Conservation (phyloP, 2,797 vertebrate species). For the Cottoperca gobio region DNA sequence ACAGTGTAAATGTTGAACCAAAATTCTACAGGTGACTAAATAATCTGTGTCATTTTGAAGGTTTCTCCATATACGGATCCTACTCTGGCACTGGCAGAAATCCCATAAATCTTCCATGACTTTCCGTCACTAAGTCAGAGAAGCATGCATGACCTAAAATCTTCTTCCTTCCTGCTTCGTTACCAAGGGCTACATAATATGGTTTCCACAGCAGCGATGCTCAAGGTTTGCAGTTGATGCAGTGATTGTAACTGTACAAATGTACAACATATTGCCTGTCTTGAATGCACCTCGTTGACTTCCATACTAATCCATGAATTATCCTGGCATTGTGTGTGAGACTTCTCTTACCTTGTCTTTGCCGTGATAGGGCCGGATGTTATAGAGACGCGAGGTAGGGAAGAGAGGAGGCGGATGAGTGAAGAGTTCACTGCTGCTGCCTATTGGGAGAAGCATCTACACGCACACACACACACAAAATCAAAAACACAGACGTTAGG, state of each 20-base stretch:
- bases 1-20: neutral
- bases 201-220: neutral
- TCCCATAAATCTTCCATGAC: constrained; percentile 23
- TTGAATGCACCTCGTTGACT: neutral
- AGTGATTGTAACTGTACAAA: neutral
- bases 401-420: constrained; percentile 90
- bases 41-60: neutral
- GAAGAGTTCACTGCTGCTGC: constrained; percentile 88
- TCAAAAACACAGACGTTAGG: constrained; percentile 8
- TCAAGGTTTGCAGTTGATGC: neutral
- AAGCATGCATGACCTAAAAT: neutral
- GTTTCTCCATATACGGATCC: neutral
- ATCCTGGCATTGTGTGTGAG: neutral
- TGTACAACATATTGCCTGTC: neutral
- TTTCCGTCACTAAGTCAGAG: constrained; percentile 2
- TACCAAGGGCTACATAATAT: neutral
- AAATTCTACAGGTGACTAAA: constrained; percentile 6
- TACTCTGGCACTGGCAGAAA: neutral
- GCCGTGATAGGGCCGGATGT: constrained; percentile 86
- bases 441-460: constrained; percentile 89
- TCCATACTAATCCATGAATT: neutral
- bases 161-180: neutral
- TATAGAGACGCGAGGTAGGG: constrained; percentile 86
- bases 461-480: constrained; percentile 27
- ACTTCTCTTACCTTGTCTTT: constrained; percentile 85